A percentile compares a stretch with the other conserved stretches of the same genome.
Conservation (phyloP, 1,140 invertebrate species). For the Formica exsecta region DNA sequence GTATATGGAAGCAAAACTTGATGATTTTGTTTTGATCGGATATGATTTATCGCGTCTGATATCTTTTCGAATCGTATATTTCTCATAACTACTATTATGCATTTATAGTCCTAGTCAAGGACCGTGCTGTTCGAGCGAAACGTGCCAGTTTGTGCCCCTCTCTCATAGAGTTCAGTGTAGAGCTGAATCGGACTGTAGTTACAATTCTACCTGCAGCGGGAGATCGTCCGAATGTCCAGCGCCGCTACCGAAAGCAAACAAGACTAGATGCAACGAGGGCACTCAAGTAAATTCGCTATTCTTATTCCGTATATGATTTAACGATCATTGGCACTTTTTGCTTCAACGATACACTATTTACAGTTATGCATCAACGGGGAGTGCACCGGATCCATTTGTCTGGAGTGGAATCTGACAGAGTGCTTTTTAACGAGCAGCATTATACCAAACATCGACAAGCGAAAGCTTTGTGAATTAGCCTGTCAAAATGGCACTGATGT, state of each 20-base stretch:
- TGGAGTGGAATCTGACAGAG: conserved; percentile 97
- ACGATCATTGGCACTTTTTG: not conserved
- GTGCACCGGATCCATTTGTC: conserved; percentile 97
- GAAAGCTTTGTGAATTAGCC: conserved; percentile 97
- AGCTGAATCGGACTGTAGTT: conserved; percentile 95
- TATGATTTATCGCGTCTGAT: not conserved
- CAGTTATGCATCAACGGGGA: conserved; percentile 97
- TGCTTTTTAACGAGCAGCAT: conserved; percentile 97
- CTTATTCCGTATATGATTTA: conserved; percentile 40
- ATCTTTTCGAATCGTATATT: not conserved
- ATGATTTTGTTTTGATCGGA: not conserved
- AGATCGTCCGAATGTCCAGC: conserved; percentile 94
- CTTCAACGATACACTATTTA: conserved; percentile 81
- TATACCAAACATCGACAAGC: conserved; percentile 94
- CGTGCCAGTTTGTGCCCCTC: conserved; percentile 92
- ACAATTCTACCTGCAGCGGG: conserved; percentile 94
- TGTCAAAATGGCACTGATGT: conserved; percentile 95
- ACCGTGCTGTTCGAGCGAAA: conserved; percentile 95
- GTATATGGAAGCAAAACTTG: conserved; percentile 81
- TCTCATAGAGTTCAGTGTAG: conserved; percentile 91
- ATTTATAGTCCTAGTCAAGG: conserved; percentile 96
- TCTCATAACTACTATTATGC: conserved; percentile 13
- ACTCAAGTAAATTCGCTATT: conserved; percentile 87
- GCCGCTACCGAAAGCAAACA: conserved; percentile 91
- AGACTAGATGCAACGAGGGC: conserved; percentile 94